Evolutionary conservation across 2,888 invertebrate species (phyloP).

Genomic region (Cataglyphis albicans): DNA sequence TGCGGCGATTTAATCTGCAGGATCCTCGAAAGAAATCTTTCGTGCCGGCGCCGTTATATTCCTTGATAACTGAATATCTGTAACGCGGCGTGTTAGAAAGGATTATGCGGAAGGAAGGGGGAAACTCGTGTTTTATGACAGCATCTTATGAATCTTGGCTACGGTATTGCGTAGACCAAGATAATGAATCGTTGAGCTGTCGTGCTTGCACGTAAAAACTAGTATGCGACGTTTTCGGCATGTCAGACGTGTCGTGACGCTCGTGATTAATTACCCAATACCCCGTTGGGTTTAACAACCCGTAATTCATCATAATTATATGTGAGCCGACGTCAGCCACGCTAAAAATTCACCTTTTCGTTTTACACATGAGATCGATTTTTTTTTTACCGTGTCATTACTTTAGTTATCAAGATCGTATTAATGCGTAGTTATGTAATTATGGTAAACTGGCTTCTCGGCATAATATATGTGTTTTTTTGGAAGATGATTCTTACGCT

Average conservation of each 20-base stretch:
- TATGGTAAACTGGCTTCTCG: background rate
- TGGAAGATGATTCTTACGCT: background rate
- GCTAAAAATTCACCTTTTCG: slow-evolving; percentile 27
- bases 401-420: background rate
- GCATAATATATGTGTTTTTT: background rate
- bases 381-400: background rate
- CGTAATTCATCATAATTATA: slow-evolving; percentile 54
- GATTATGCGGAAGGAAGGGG: background rate
- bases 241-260: slow-evolving; percentile 20
- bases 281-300: slow-evolving; percentile 35
- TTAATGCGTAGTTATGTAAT: background rate
- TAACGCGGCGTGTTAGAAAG: slow-evolving; percentile 32
- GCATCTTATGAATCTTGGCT: slow-evolving; percentile 15
- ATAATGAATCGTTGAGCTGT: slow-evolving; percentile 43
- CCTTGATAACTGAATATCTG: slow-evolving; percentile 58
- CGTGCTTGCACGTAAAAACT: slow-evolving; percentile 20
- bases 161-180: slow-evolving; percentile 6
- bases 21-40: slow-evolving; percentile 71
- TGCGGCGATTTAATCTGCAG: slow-evolving; percentile 79
- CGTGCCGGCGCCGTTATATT: slow-evolving; percentile 58
- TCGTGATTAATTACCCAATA: slow-evolving; percentile 47
- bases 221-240: slow-evolving; percentile 35
- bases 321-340: background rate
- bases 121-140: slow-evolving; percentile 15
- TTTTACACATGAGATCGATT: slow-evolving; percentile 16